Percentiles rank a stretch among this genome's conserved stretches.
phyloP scores from a whole-genome alignment of 1,140 invertebrate genomes.

The Drosophila suzukii region DNA sequence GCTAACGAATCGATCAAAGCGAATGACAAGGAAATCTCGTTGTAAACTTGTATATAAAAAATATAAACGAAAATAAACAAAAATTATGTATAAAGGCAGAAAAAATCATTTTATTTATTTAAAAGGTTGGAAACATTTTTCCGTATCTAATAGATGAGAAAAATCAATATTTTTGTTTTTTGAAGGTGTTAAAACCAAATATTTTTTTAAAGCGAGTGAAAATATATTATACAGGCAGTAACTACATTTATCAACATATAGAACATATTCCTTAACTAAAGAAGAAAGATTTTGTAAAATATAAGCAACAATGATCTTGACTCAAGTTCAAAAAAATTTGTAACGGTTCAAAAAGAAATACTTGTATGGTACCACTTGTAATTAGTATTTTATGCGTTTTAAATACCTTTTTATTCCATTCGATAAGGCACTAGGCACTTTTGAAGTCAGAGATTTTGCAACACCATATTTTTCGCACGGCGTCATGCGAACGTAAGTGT shows the following conservation, averaged over 20 bases:
- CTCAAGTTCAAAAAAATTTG: no score
- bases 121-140: neutral
- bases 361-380: no score
- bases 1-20: slow-evolving; percentile 49
- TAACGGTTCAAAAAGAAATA: no score
- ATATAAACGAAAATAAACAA: slow-evolving; percentile 76
- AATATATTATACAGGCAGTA: no score
- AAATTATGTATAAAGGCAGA: slow-evolving; percentile 60
- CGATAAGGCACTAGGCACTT: neutral
- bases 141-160: no score
- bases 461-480: neutral
- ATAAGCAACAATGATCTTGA: no score
- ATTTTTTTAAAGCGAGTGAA: no score
- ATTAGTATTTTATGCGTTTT: neutral
- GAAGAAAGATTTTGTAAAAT: no score
- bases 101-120: neutral
- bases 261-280: neutral
- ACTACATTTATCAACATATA: no score
- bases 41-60: slow-evolving; percentile 80
- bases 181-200: no score
- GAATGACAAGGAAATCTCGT: slow-evolving; percentile 55
- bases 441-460: neutral
- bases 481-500: no score
- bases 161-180: no score
- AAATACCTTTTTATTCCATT: neutral